Conservation (phyloP, 2,113 vertebrate genomes). For the Calyptommatus sinebrachiatus region DNA sequence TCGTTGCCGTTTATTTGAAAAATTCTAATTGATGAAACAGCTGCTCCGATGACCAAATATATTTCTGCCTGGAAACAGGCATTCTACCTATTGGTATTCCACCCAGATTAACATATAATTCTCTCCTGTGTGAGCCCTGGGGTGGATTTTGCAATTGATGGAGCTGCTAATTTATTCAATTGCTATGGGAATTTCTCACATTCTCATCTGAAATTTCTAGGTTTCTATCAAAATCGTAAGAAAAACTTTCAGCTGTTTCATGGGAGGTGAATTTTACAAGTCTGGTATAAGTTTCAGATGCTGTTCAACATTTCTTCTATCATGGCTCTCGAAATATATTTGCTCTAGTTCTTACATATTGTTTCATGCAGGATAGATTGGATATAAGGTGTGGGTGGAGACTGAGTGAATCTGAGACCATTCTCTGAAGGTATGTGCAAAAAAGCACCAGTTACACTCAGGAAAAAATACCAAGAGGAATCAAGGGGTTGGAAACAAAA, state of each 20-base stretch:
- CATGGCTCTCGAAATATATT: too few relatives aligned
- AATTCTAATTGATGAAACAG: conserved; percentile 68
- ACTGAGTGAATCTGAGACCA: too few relatives aligned
- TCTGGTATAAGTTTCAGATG: too few relatives aligned
- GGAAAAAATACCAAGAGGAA: too few relatives aligned
- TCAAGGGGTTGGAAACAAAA: too few relatives aligned
- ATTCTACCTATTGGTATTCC: conserved; percentile 65
- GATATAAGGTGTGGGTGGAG: too few relatives aligned
- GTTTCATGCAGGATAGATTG: too few relatives aligned
- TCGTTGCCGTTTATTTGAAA: conserved; percentile 71
- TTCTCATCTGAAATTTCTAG: conserved; percentile 20
- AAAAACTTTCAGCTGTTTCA: not conserved
- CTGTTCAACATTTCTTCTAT: too few relatives aligned
- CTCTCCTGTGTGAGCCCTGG: conserved; percentile 24
- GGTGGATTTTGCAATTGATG: conserved; percentile 52
- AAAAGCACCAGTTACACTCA: too few relatives aligned
- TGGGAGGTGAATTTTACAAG: too few relatives aligned
- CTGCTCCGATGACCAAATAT: conserved; percentile 60
- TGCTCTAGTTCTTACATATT: too few relatives aligned
- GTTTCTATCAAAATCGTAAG: not conserved
- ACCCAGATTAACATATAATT: conserved; percentile 62
- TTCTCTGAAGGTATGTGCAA: too few relatives aligned
- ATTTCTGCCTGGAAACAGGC: conserved; percentile 54
- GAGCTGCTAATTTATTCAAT: conserved; percentile 35
- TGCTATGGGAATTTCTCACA: conserved; percentile 49